Conservation (phyloP, 2,888 invertebrate genomes). For the Heliconius ismenius region DNA sequence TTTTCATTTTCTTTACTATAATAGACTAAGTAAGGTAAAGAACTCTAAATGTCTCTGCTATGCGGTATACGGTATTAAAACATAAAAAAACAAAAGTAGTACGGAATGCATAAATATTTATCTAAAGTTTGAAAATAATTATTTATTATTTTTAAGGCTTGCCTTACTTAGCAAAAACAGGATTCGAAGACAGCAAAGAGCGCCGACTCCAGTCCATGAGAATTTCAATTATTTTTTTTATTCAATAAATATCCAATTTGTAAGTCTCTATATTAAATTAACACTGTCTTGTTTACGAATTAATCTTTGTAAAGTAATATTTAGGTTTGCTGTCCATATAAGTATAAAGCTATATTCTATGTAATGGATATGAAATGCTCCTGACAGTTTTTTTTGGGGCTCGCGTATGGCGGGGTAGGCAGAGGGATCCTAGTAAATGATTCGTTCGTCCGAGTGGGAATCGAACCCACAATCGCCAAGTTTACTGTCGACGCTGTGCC, state of each 20-base stretch:
- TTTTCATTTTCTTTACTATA: too few relatives aligned
- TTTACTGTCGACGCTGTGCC: too few relatives aligned
- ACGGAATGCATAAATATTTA: too few relatives aligned
- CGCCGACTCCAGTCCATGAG: neutral
- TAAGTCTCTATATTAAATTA: slow-evolving; percentile 32
- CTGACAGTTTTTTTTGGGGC: neutral
- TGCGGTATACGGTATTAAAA: too few relatives aligned
- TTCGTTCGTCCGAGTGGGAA: too few relatives aligned
- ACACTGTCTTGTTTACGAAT: slow-evolving; percentile 19
- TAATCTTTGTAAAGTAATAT: slow-evolving; percentile 13
- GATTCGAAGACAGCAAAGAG: neutral
- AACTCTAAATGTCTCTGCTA: too few relatives aligned
- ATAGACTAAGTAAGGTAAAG: too few relatives aligned
- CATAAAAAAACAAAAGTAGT: too few relatives aligned
- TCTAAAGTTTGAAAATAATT: neutral
- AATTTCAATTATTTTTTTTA: slow-evolving; percentile 26
- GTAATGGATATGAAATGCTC: neutral
- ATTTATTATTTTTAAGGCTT: neutral
- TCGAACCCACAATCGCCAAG: too few relatives aligned
- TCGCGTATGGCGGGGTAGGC: neutral
- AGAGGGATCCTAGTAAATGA: neutral
- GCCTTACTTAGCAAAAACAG: neutral
- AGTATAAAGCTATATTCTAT: neutral
- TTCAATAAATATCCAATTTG: slow-evolving; percentile 26
- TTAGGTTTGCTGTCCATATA: slow-evolving; percentile 7